Evolutionary conservation across 2,888 invertebrate genomes (phyloP).

Genomic region (Platycnemis pennipes): DNA sequence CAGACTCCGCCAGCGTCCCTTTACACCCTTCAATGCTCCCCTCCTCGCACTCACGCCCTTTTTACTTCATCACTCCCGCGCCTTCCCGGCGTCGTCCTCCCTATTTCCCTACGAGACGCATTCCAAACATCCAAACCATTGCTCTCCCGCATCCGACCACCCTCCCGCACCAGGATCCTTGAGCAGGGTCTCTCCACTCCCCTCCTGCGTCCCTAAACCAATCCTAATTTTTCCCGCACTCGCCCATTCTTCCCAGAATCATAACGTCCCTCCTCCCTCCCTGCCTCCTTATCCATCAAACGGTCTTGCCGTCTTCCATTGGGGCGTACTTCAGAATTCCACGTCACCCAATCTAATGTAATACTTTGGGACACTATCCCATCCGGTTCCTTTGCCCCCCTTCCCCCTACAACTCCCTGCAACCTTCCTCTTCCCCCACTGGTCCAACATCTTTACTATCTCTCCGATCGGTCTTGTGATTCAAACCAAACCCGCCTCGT

Average conservation of each 20-base stretch:
- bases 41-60: background rate
- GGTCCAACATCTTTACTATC: slow-evolving; percentile 13
- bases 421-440: background rate
- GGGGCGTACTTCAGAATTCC: background rate
- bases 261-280: background rate
- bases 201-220: background rate
- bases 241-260: background rate
- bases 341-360: slow-evolving; percentile 8
- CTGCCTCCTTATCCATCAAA: background rate
- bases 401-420: background rate
- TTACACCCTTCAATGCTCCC: background rate
- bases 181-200: background rate
- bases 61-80: background rate
- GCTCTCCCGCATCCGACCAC: background rate
- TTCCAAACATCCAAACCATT: background rate
- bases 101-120: background rate
- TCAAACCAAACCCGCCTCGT: slow-evolving; percentile 42
- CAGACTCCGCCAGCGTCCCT: no score
- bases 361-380: slow-evolving; percentile 47
- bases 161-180: background rate
- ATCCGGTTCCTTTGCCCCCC: background rate
- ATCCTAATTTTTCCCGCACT: background rate
- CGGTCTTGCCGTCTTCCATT: background rate
- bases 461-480: slow-evolving; percentile 12
- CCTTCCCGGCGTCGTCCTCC: background rate